Percentiles rank a stretch among this genome's conserved stretches.
Conservation (phyloP, 1,140 invertebrate genomes). For the Gerris buenoi region DNA sequence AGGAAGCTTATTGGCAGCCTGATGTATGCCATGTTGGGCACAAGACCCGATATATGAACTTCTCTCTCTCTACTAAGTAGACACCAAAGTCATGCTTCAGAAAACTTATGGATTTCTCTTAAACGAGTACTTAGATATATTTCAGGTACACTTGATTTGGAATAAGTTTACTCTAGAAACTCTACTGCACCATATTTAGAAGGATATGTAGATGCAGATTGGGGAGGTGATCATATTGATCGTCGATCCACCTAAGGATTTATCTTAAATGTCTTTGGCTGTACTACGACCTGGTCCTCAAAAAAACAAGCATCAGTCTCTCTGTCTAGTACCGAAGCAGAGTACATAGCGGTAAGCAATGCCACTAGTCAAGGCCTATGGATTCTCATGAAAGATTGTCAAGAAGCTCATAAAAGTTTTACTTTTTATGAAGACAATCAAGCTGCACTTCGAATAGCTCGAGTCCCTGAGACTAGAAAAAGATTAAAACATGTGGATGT, state of each 20-base stretch:
- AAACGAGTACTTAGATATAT: neutral
- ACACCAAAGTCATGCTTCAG: neutral
- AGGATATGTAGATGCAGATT: neutral
- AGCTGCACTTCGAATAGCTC: neutral
- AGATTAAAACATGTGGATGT: neutral
- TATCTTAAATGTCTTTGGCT: neutral
- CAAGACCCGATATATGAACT: neutral
- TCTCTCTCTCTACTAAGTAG: neutral
- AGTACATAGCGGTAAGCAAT: neutral
- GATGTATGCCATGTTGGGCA: neutral
- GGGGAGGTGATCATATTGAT: neutral
- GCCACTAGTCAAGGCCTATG: neutral
- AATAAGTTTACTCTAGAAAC: neutral
- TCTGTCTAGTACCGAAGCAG: neutral
- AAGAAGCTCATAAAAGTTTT: neutral
- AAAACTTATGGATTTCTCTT: neutral
- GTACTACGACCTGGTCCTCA: neutral
- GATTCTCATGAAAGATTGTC: neutral
- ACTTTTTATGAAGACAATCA: neutral
- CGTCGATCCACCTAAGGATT: neutral
- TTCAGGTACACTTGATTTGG: neutral
- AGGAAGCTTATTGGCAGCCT: neutral
- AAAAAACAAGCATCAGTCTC: neutral
- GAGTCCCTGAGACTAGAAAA: neutral
- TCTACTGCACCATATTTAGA: neutral